Percentiles rank a stretch among this genome's conserved stretches.
These are phyloP conservation scores for Polymixis lichenea DNA, from an alignment of 2,888 invertebrate species.

Conservation along the genomic window DNA sequence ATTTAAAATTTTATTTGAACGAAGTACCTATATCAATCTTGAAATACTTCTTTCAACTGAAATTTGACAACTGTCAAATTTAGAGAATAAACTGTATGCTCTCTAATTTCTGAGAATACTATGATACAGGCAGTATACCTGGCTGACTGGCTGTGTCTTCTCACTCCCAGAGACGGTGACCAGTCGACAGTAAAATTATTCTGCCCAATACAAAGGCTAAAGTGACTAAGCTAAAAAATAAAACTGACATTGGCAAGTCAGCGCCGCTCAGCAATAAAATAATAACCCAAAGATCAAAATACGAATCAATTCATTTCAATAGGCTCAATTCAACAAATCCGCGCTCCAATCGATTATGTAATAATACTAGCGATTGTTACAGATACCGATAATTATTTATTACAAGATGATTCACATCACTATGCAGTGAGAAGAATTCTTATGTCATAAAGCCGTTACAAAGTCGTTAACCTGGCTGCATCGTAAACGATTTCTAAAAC, in stretches of 20 bases:
- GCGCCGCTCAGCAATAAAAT: background rate
- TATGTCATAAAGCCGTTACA: constrained; percentile 54
- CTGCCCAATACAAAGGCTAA: background rate
- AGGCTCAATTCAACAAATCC: background rate
- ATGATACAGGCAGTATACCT: no score
- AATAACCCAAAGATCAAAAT: constrained; percentile 7
- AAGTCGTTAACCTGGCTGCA: constrained; percentile 56
- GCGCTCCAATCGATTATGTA: background rate
- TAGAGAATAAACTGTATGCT: background rate
- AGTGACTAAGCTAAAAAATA: background rate
- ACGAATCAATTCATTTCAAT: background rate
- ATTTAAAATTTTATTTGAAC: no score
- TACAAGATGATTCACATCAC: constrained; percentile 46
- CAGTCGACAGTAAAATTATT: background rate
- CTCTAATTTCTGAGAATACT: background rate
- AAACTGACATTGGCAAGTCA: background rate
- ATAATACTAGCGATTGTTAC: background rate
- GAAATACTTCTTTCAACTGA: background rate
- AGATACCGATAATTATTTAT: constrained; percentile 5
- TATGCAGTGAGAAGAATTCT: constrained; percentile 32
- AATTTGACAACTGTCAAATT: background rate
- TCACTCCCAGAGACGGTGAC: background rate
- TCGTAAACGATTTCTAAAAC: constrained; percentile 51
- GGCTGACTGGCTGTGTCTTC: background rate
- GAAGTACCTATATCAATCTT: no score